Evolutionary conservation across 2,888 invertebrate genomes (phyloP), one percentile per base, ranked within the genome.

Genomic region (Tachina grossa): DNA sequence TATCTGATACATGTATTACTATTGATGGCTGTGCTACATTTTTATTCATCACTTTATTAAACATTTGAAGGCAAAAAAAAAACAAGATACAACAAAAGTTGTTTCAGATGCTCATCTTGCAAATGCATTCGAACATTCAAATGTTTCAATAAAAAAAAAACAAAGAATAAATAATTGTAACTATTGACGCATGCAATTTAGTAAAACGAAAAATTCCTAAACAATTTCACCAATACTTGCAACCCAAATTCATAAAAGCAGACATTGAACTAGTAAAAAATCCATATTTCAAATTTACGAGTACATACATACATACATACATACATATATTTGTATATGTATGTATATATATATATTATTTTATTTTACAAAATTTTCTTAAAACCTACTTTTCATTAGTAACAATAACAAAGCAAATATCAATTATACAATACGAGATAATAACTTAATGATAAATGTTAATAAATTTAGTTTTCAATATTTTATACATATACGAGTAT

Each of bases 381-480:
- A 78, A 82, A 85, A 69, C 63, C 75, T 71, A 41, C 45, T 63
- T 53, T 43, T 79, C 53, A 68, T 66, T 39, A 53, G 51, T 51
- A 53, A 49, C 66, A 69, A 72, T 51, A 78, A 75, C 53, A 77
- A 77, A 71, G 53, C 53, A 75, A 85, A 78, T 79, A 83, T 85
- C 65, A 85, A 79, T 85, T 85, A 59, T 76, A 76, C 51, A 59
- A 59, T 76, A 71, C 51, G 53, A 79, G 85, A 85, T 82, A 85
- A 85, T 85, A 71, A 85, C 59, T 76, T 79, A 85, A 85, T 85
- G 85, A 85, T 83, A 59, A 75, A 79, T 85, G 85, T 75, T 78
- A 65, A 82, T 85, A 82, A 85, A 79, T 85, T 79, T 59, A 5
- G 47, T 55, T 57, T 14, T 5, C 31, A 31, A 31, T 31, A 31